phyloP scores from a whole-genome alignment of 2,113 vertebrate genomes.

The Poeciliopsis turrubarensis region DNA sequence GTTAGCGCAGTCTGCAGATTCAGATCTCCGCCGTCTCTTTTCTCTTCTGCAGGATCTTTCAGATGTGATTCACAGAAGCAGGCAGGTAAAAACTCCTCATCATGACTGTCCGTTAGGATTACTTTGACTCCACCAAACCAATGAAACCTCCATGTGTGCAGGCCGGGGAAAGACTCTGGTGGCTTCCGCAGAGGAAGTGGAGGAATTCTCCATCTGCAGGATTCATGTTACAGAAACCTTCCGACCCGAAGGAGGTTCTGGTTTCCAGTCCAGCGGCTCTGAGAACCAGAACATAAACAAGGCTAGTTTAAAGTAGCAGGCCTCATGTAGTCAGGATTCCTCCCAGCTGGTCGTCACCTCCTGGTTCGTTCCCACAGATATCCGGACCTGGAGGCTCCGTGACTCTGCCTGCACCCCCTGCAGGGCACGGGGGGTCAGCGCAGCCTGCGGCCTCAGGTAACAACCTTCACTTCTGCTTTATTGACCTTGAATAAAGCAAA shows the following conservation, averaged over 20 bases:
- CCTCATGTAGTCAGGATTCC: not conserved
- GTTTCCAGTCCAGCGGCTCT: too few species aligned
- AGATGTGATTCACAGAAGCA: slow-evolving; percentile 57
- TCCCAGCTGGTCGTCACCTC: slow-evolving; percentile 2
- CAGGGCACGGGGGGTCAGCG: slow-evolving; percentile 28
- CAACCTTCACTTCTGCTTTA: not conserved
- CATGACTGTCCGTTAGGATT: too few species aligned
- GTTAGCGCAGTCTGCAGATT: too few species aligned
- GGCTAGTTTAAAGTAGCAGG: not conserved
- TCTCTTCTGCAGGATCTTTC: slow-evolving; percentile 45
- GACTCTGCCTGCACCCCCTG: slow-evolving; percentile 62
- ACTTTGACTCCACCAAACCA: too few species aligned
- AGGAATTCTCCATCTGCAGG: slow-evolving; percentile 72
- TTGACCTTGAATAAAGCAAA: too few species aligned
- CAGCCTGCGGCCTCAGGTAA: slow-evolving; percentile 54
- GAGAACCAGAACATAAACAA: too few species aligned
- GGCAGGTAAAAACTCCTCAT: slow-evolving; percentile 14
- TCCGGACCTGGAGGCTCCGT: slow-evolving; percentile 58
- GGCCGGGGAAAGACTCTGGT: slow-evolving; percentile 66
- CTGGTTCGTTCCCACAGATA: slow-evolving; percentile 49
- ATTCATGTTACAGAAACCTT: too few species aligned
- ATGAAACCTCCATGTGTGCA: slow-evolving; percentile 25
- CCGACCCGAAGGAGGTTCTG: not conserved
- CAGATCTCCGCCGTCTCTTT: not conserved
- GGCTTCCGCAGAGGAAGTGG: slow-evolving; percentile 71